Base-by-base conservation (phyloP, 1,140 invertebrate species). In the Drosophila guanche region DNA sequence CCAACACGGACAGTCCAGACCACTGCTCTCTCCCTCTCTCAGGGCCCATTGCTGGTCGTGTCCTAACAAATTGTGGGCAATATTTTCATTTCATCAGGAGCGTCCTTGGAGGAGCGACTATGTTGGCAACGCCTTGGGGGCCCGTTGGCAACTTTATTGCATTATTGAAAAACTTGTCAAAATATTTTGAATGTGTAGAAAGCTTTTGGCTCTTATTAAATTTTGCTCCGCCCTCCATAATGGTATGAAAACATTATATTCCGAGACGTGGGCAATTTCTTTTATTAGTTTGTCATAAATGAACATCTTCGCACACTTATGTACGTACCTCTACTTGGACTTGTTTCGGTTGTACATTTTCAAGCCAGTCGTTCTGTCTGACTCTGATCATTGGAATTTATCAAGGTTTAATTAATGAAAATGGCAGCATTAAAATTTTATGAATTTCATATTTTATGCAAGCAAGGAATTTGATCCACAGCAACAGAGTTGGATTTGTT, bases 151-250 rank as follows among this genome's bases (percentile, higher is more conserved):
- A 88, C 84, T 88, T 88, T 88, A 88, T 88, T 89, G 84, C 83
- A 88, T 88, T 88, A 88, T 88, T 88, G 84, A 88, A 88, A 88
- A 88, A 88, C 83, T 88, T 89, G 84, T 88, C 78, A 81, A 88
- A 88, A 88, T 88, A 88, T 88, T 89, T 86, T 86, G 83, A 86
- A 86, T 88, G 83, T 86, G 83, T 69, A 78, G 74, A 81, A 88
- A 83, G 78, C 83, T 74, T 63, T 77, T 68, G 76, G 58, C 54
- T 65, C 52, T 78, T 81, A 88, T 88, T 86, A 72, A 88, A 86
- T 86, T 83, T 62, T n/a, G 46, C 22, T 8, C 22, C 48, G 8
- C n/a, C 16, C 43, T 4, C 25, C 40, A 45, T 88, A 86, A 81
- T 85, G 77, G 54, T 70, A 81, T 72, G 46, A 72, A 76, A 76